Evolutionary conservation across 1,140 invertebrate genomes (phyloP).

Genomic region (Leptinotarsa texana): DNA sequence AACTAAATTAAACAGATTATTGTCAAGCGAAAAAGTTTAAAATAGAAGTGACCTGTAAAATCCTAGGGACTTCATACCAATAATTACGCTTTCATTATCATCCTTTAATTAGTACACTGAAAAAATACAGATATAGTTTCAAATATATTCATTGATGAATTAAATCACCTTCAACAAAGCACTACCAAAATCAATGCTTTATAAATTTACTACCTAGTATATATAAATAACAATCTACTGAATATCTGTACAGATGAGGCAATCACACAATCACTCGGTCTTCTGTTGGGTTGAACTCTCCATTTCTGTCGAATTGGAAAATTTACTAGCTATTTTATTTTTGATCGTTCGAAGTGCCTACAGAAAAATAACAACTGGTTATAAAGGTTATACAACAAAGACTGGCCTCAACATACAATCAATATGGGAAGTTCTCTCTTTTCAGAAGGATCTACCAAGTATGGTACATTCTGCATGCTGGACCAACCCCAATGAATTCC

Average conservation of each 20-base stretch:
- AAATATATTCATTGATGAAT: too few species aligned
- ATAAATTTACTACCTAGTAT: too few species aligned
- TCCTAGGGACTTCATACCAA: too few species aligned
- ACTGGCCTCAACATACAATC: constrained; percentile 47
- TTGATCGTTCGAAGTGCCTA: background rate
- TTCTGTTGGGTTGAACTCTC: background rate
- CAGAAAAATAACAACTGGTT: background rate
- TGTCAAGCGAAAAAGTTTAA: too few species aligned
- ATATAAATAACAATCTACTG: background rate
- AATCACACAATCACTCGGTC: background rate
- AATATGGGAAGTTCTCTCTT: constrained; percentile 55
- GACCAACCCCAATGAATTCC: constrained; percentile 60
- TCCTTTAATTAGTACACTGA: too few species aligned
- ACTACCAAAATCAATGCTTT: too few species aligned
- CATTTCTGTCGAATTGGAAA: background rate
- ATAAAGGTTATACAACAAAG: background rate
- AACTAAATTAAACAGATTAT: too few species aligned
- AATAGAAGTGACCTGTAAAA: too few species aligned
- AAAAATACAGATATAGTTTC: too few species aligned
- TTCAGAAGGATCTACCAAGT: constrained; percentile 56
- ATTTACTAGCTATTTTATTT: background rate
- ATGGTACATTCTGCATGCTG: constrained; percentile 58
- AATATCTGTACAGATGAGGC: background rate
- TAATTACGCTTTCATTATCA: too few species aligned
- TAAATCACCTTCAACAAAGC: too few species aligned